A percentile compares a stretch with the other conserved stretches of the same genome.
These are phyloP conservation scores for Pseudotriccus pelzelni DNA, from an alignment of 2,797 vertebrate species.

Conservation along the genomic window DNA sequence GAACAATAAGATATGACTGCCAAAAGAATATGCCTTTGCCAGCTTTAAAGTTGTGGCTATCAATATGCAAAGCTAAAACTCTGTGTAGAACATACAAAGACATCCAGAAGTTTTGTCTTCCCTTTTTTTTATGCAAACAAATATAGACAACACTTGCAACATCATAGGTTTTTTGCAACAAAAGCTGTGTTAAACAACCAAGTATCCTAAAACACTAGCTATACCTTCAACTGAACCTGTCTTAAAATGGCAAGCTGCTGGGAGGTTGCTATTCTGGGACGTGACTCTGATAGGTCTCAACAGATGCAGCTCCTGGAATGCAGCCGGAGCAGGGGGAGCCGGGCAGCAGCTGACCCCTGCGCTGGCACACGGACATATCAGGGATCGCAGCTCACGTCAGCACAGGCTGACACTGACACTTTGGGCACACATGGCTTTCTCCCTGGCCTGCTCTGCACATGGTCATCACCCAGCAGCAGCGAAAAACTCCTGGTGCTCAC, in stretches of 20 bases:
- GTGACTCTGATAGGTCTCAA: constrained; percentile 86
- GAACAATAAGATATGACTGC: neutral
- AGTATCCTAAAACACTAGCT: neutral
- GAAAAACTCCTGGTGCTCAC: neutral
- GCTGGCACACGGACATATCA: constrained; percentile 40
- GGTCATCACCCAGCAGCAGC: neutral
- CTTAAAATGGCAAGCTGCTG: constrained; percentile 91
- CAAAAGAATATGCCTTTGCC: neutral
- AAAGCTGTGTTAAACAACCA: neutral
- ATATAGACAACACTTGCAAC: neutral
- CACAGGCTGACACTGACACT: constrained; percentile 50
- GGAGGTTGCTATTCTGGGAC: constrained; percentile 92
- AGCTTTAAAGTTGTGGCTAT: neutral
- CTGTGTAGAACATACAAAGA: neutral
- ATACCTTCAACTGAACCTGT: constrained; percentile 73
- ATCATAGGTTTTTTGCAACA: neutral
- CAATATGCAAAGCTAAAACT: neutral
- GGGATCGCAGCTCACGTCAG: constrained; percentile 47
- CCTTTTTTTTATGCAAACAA: neutral
- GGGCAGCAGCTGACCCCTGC: constrained; percentile 68
- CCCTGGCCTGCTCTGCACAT: neutral
- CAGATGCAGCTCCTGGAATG: constrained; percentile 91
- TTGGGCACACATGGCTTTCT: constrained; percentile 51
- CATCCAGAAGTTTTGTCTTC: neutral
- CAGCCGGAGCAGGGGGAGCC: constrained; percentile 45